Conservation (phyloP, 1,140 invertebrate genomes). For the Triops cancriformis region DNA sequence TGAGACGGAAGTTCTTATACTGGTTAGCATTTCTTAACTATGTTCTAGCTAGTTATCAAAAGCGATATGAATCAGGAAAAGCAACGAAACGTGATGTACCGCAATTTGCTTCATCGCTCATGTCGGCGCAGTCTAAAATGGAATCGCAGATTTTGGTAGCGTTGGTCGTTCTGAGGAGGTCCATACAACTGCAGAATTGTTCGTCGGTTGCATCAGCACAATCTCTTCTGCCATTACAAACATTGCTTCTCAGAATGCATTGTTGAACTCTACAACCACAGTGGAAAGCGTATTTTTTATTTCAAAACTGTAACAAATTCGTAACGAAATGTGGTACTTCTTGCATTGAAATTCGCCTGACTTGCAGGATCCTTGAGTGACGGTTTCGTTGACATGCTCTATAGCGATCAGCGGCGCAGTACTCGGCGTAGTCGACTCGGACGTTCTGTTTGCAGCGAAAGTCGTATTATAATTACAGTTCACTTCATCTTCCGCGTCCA, state of each 20-base stretch:
- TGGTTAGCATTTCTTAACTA: too few relatives aligned
- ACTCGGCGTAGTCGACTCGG: neutral
- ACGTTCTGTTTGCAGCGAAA: neutral
- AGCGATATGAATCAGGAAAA: neutral
- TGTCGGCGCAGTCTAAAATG: slow-evolving; percentile 62
- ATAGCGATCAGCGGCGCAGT: neutral
- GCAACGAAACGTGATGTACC: slow-evolving; percentile 31
- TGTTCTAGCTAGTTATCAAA: neutral
- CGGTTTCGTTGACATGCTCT: neutral
- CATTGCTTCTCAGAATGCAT: neutral
- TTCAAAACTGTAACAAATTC: too few relatives aligned
- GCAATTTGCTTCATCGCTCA: slow-evolving; percentile 64
- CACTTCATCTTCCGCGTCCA: slow-evolving; percentile 65
- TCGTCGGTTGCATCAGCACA: slow-evolving; percentile 70
- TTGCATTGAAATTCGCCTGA: neutral
- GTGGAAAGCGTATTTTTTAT: neutral
- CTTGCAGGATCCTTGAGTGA: neutral
- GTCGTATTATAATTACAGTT: slow-evolving; percentile 43
- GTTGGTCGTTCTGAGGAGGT: neutral
- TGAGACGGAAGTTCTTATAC: too few relatives aligned
- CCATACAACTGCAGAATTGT: slow-evolving; percentile 47
- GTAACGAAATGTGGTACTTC: neutral
- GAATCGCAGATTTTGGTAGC: slow-evolving; percentile 58
- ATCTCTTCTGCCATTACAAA: slow-evolving; percentile 61
- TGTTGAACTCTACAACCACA: neutral